phyloP scores from a whole-genome alignment of 1,140 invertebrate species.

The Tachypleus tridentatus region DNA sequence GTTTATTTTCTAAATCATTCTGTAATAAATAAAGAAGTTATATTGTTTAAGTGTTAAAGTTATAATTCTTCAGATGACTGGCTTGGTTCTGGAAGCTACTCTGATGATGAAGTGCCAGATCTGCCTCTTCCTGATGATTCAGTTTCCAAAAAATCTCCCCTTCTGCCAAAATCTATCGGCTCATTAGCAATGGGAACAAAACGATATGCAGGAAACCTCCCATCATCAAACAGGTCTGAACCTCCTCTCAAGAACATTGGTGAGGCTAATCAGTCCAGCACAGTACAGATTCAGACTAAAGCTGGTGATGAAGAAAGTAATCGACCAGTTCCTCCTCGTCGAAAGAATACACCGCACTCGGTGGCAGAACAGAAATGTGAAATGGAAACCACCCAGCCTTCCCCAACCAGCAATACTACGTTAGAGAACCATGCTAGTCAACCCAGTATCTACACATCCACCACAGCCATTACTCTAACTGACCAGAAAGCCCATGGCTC shows the following conservation, averaged over 20 bases:
- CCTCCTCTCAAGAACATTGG: constrained; percentile 2
- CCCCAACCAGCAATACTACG: constrained; percentile 10
- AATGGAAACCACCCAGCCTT: constrained; percentile 6
- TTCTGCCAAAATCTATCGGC: background rate
- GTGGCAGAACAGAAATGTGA: background rate
- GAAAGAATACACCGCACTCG: background rate
- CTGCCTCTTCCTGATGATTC: constrained; percentile 13
- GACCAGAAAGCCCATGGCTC: constrained; percentile 14
- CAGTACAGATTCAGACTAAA: constrained; percentile 9
- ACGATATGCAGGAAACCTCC: background rate
- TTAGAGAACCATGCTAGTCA: constrained; percentile 5
- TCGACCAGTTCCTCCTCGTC: background rate
- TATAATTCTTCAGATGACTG: constrained; percentile 11
- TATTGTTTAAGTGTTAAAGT: too few relatives aligned
- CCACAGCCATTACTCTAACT: constrained; percentile 16
- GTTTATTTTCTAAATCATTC: too few relatives aligned
- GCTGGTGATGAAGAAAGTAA: constrained; percentile 6
- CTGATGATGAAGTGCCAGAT: constrained; percentile 20
- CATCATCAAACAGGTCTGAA: constrained; percentile 1
- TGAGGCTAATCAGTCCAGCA: constrained; percentile 14
- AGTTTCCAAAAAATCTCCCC: constrained; percentile 12
- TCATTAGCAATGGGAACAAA: constrained; percentile 2
- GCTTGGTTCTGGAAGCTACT: constrained; percentile 10
- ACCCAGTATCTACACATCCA: constrained; percentile 14
- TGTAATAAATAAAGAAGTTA: too few relatives aligned